Conservation (phyloP, 2,888 invertebrate genomes). For the Penaeus monodon region DNA sequence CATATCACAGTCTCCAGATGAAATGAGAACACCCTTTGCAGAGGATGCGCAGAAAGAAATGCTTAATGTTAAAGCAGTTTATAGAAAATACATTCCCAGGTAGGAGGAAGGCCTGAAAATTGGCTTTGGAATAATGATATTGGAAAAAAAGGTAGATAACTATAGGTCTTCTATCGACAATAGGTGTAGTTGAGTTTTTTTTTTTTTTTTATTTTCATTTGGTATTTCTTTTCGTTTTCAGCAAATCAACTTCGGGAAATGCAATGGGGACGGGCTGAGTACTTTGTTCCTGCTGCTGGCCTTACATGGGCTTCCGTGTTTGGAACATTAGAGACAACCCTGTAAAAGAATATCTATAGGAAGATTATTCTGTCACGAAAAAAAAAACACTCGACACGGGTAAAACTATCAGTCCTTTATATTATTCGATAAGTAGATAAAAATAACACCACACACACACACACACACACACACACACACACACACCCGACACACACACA, state of each 20-base stretch:
- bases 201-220: no score
- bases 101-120: constrained; percentile 66
- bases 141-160: no score
- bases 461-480: no score
- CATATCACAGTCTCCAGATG: constrained; percentile 14
- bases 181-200: not conserved
- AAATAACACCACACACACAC: not conserved
- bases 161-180: not conserved
- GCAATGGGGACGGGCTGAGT: constrained; percentile 80
- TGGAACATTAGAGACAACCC: constrained; percentile 78
- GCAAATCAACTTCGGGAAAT: constrained; percentile 75
- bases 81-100: constrained; percentile 68
- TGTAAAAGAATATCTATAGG: constrained; percentile 75
- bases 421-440: not conserved
- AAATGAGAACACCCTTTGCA: constrained; percentile 20
- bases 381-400: constrained; percentile 87
- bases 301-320: constrained; percentile 81
- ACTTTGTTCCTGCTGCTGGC: constrained; percentile 76
- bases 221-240: constrained; percentile 31
- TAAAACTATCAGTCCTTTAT: constrained; percentile 68
- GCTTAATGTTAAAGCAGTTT: constrained; percentile 66
- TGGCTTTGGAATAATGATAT: no score
- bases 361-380: constrained; percentile 84
- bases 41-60: constrained; percentile 61
- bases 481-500: no score